Evolutionary conservation across 1,140 invertebrate species (phyloP).

Genomic region (Sarcophaga peregrina): DNA sequence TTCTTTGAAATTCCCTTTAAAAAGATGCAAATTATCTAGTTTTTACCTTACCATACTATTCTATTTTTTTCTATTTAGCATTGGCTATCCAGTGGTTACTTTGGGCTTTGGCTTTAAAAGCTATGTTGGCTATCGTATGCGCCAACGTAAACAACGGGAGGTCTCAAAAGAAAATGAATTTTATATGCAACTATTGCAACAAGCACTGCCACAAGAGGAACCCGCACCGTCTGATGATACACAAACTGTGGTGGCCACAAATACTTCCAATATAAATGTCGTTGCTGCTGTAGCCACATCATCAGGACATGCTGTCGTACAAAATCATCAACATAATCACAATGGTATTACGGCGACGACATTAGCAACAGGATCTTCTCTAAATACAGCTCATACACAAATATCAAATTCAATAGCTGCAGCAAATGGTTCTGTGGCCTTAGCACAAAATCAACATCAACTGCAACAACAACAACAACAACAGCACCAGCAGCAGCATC

Average conservation of each 20-base stretch:
- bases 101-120: slow-evolving; percentile 97
- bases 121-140: slow-evolving; percentile 91
- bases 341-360: background rate
- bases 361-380: slow-evolving; percentile 44
- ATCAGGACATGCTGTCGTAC: slow-evolving; percentile 31
- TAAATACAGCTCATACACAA: slow-evolving; percentile 38
- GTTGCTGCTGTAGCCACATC: slow-evolving; percentile 31
- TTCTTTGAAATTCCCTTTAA: no score
- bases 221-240: slow-evolving; percentile 48
- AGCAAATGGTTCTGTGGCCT: slow-evolving; percentile 42
- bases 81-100: slow-evolving; percentile 97
- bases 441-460: slow-evolving; percentile 51
- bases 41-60: no score
- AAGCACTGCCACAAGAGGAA: slow-evolving; percentile 84
- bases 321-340: slow-evolving; percentile 37
- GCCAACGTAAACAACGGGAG: slow-evolving; percentile 91
- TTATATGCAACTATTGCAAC: slow-evolving; percentile 90
- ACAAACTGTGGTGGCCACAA: slow-evolving; percentile 42
- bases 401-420: slow-evolving; percentile 49
- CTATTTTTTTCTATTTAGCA: slow-evolving; percentile 72
- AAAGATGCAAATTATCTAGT: no score
- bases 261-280: slow-evolving; percentile 24
- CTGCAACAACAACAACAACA: slow-evolving; percentile 53
- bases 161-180: slow-evolving; percentile 96
- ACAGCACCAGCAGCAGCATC: slow-evolving; percentile 53